A percentile compares a stretch with the other conserved stretches of the same genome.
These are phyloP conservation scores for Lytechinus pictus DNA, from an alignment of 35 echinoderm and acorn worm species.

Conservation along the genomic window DNA sequence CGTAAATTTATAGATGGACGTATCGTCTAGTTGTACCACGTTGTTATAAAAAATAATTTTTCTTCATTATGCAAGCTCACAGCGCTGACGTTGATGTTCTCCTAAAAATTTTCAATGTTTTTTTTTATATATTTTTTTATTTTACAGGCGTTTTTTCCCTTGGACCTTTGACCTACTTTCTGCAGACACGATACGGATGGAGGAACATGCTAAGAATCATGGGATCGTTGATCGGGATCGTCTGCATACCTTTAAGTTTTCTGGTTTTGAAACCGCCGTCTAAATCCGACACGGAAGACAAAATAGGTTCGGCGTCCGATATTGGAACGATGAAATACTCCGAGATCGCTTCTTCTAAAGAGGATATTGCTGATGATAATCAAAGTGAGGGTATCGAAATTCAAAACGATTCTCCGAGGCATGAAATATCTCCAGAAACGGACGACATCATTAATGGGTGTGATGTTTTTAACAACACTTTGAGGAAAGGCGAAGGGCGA, in stretches of 20 bases:
- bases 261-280: neutral
- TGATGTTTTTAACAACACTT: neutral
- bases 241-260: neutral
- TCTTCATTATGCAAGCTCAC: neutral
- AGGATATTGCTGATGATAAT: neutral
- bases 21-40: neutral
- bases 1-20: neutral
- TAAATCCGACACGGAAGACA: neutral
- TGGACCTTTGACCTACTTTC: slow-evolving; percentile 22
- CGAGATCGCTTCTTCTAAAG: neutral
- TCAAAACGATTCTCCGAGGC: neutral
- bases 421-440: neutral
- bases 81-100: neutral
- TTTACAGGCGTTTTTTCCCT: neutral
- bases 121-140: neutral
- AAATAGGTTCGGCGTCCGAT: neutral
- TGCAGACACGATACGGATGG: neutral
- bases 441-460: neutral
- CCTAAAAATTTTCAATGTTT: neutral
- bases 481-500: neutral
- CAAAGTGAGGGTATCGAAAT: neutral
- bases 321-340: neutral
- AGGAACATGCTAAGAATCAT: slow-evolving; percentile 21
- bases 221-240: neutral
- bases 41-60: neutral